Conservation (phyloP, 2,797 vertebrate genomes). For the Echiichthys vipera region DNA sequence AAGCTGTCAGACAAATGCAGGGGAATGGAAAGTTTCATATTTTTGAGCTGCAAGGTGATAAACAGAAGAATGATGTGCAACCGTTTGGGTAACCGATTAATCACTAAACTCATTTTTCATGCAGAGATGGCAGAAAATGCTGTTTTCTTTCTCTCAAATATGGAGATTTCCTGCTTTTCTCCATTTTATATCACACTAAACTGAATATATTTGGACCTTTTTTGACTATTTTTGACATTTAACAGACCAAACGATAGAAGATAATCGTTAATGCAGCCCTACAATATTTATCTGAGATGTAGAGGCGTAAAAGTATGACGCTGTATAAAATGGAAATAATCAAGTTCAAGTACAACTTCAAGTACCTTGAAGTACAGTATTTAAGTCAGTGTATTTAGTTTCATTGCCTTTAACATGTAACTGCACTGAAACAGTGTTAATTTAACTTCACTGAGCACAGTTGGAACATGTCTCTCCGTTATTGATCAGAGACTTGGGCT, state of each 20-base stretch:
- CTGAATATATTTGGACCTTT: no score
- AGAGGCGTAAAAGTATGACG: background rate
- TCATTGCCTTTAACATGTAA: background rate
- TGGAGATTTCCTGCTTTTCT: no score
- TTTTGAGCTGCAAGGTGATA: no score
- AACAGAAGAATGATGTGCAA: no score
- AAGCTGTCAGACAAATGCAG: background rate
- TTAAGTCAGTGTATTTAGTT: background rate
- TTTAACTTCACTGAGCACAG: conserved; percentile 22
- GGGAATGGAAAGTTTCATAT: background rate
- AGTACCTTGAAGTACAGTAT: background rate
- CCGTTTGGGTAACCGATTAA: no score
- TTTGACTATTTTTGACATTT: no score
- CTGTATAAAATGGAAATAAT: background rate
- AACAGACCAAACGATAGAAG: no score
- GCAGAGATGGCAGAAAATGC: no score
- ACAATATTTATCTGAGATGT: background rate
- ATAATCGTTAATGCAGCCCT: no score
- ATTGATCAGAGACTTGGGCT: conserved; percentile 64
- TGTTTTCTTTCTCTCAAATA: no score
- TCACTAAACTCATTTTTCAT: no score
- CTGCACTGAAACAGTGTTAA: background rate
- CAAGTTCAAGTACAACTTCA: background rate
- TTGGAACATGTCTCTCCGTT: conserved; percentile 43
- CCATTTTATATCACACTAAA: no score